phyloP scores from a whole-genome alignment of 2,797 vertebrate genomes.

The Platalea minor region DNA sequence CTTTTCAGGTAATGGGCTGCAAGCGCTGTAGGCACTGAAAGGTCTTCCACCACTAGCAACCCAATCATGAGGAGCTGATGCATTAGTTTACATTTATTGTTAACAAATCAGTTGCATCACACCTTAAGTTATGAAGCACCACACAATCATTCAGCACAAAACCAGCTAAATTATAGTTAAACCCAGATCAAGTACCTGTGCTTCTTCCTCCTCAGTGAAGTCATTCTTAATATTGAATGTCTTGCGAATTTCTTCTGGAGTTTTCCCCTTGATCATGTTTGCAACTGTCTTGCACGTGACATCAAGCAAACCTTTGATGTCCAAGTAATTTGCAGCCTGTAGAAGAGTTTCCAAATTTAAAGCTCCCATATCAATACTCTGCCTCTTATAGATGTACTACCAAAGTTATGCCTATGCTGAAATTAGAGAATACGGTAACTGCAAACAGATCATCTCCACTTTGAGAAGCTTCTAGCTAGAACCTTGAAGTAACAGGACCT shows the following conservation, averaged over 20 bases:
- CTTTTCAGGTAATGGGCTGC: not conserved
- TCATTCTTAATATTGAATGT: slow-evolving; percentile 99
- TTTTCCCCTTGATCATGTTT: slow-evolving; percentile 98
- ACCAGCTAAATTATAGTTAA: not conserved
- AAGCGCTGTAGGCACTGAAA: not conserved
- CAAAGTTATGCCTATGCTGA: not conserved
- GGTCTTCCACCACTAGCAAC: not conserved
- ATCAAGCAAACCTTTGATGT: slow-evolving; percentile 95
- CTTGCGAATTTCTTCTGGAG: slow-evolving; percentile 98
- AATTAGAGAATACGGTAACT: not conserved
- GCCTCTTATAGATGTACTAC: not conserved
- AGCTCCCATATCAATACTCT: not conserved
- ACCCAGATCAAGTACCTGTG: slow-evolving; percentile 83
- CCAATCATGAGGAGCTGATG: rapidly evolving
- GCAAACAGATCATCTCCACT: not conserved
- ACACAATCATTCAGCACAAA: not conserved
- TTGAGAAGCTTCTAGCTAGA: not conserved
- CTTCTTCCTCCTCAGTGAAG: slow-evolving; percentile 99
- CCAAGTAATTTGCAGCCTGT: slow-evolving; percentile 98
- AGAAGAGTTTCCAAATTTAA: slow-evolving; percentile 45
- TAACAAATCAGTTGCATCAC: not conserved
- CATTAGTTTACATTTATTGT: not conserved
- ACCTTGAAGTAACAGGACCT: not conserved
- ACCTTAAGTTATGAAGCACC: not conserved
- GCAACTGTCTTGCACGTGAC: slow-evolving; percentile 96